phyloP scores from a whole-genome alignment of 2,888 invertebrate genomes.

The Nezara viridula region DNA sequence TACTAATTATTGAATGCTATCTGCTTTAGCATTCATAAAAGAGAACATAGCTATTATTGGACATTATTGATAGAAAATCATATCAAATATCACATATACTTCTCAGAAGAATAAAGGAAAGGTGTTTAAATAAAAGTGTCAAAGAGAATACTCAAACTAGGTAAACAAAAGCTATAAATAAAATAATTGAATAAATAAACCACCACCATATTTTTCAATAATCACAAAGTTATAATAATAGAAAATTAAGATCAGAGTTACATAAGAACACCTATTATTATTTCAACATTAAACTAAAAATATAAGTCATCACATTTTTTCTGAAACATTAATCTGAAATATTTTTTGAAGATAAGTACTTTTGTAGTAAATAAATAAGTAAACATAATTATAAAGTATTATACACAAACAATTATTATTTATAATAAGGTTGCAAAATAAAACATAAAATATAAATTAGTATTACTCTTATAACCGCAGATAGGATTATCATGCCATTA shows the following conservation, averaged over 20 bases:
- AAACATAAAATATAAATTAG: not conserved
- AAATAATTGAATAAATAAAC: not conserved
- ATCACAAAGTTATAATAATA: not conserved
- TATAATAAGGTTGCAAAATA: not conserved
- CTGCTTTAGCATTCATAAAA: not conserved
- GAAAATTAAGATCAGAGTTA: too few relatives aligned
- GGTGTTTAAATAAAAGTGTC: not conserved
- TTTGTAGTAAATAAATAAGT: too few relatives aligned
- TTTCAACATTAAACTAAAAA: too few relatives aligned
- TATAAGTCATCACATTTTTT: too few relatives aligned
- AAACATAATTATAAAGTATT: not conserved
- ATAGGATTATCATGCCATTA: not conserved
- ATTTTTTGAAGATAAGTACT: too few relatives aligned
- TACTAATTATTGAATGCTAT: not conserved
- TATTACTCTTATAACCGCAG: not conserved
- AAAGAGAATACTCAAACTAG: not conserved
- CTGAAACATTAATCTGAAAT: too few relatives aligned
- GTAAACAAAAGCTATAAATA: not conserved
- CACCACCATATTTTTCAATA: not conserved
- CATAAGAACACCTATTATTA: too few relatives aligned
- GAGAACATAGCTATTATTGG: not conserved
- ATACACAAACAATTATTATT: not conserved
- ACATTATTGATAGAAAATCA: not conserved
- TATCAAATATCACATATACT: not conserved
- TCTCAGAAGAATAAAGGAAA: not conserved